Percentiles rank a stretch among this genome's conserved stretches.
These are phyloP conservation scores for Mycteria americana DNA, from an alignment of 2,797 vertebrate genomes.

Conservation along the genomic window DNA sequence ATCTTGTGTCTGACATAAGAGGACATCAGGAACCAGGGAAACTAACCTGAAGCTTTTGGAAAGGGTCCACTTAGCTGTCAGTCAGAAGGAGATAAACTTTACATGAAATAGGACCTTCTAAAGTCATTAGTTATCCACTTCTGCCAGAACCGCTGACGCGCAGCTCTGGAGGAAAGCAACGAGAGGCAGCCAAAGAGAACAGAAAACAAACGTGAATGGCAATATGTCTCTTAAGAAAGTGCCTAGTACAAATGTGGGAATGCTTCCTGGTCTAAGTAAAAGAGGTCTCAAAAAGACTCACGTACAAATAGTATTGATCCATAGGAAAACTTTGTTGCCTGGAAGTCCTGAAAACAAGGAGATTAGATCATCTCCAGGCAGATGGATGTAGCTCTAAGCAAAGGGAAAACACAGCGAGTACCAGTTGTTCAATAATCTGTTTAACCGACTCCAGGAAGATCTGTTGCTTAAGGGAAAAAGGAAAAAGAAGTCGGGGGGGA, in stretches of 20 bases:
- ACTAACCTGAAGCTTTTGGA: constrained; percentile 53
- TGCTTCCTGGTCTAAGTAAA: background rate
- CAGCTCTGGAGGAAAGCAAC: constrained; percentile 25
- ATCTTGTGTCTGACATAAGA: constrained; percentile 47
- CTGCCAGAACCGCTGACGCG: constrained; percentile 36
- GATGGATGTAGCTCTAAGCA: background rate
- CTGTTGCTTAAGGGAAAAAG: background rate
- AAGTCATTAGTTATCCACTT: constrained; percentile 20
- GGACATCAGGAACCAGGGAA: constrained; percentile 13
- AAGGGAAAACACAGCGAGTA: background rate
- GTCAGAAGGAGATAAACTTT: constrained; percentile 58
- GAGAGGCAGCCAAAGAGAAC: constrained; percentile 56
- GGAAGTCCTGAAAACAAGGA: background rate
- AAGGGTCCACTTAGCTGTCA: constrained; percentile 37
- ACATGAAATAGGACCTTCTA: constrained; percentile 42
- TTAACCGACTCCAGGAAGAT: background rate
- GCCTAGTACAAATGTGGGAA: background rate
- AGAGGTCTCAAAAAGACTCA: background rate
- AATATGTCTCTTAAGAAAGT: background rate
- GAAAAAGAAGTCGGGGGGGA: background rate
- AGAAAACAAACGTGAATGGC: constrained; percentile 46
- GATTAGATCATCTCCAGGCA: background rate
- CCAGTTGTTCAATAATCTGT: background rate
- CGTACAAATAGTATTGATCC: background rate
- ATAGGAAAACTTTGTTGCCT: background rate